Evolutionary conservation across 2,797 vertebrate species (phyloP).

Genomic region (Rhynchonycteris naso): DNA sequence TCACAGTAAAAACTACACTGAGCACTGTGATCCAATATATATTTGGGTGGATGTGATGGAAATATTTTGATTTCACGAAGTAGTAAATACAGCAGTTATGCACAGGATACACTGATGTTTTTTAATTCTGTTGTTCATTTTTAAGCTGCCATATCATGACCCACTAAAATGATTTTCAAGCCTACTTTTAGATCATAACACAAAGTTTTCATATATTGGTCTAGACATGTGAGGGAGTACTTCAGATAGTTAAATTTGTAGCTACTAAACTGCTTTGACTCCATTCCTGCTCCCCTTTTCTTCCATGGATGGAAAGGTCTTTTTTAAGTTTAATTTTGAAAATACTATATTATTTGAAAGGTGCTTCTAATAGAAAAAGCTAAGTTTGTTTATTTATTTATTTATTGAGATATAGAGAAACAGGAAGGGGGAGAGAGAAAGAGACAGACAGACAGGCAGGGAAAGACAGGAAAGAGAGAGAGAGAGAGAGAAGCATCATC

Average conservation of each 20-base stretch:
- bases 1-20: background rate
- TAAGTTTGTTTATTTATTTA: too few species aligned
- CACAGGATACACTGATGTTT: background rate
- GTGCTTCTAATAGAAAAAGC: constrained; percentile 8
- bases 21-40: background rate
- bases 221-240: background rate
- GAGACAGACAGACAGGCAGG: too few species aligned
- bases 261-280: background rate
- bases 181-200: constrained; percentile 23
- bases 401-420: too few species aligned
- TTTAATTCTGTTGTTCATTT: background rate
- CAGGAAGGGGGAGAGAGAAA: too few species aligned
- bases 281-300: background rate
- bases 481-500: too few species aligned
- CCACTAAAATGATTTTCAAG: constrained; percentile 17
- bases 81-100: background rate
- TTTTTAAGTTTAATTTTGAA: constrained; percentile 49
- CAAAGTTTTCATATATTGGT: background rate
- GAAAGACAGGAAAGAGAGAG: too few species aligned
- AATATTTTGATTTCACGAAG: background rate
- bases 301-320: background rate
- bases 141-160: background rate
- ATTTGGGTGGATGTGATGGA: background rate
- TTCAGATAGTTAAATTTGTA: constrained; percentile 43
- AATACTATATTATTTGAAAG: constrained; percentile 45